Conservation (phyloP, 2,888 invertebrate genomes). For the Leuctra nigra region DNA sequence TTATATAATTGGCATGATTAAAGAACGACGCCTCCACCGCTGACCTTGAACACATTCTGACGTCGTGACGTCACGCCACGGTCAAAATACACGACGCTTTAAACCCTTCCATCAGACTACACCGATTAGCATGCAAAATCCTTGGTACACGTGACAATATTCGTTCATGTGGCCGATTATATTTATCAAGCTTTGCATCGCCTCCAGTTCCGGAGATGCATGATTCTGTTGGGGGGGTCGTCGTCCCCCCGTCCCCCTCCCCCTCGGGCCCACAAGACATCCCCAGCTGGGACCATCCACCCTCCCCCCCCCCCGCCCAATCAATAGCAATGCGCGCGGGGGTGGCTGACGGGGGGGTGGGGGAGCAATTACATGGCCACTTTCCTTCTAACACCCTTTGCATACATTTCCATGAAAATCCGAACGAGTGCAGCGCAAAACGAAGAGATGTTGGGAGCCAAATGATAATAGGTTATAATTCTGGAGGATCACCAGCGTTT, state of each 20-base stretch:
- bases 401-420: slow-evolving; percentile 41
- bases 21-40: no score
- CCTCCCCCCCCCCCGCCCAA: slow-evolving; percentile 36
- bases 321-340: slow-evolving; percentile 44
- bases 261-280: slow-evolving; percentile 5
- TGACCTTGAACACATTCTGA: no score
- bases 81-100: no score
- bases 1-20: no score
- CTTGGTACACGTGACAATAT: no score
- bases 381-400: slow-evolving; percentile 47
- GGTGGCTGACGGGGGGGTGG: slow-evolving; percentile 24
- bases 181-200: neutral
- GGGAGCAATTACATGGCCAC: slow-evolving; percentile 48
- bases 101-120: no score
- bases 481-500: no score
- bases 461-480: no score
- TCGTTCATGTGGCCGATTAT: neutral
- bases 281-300: slow-evolving; percentile 20
- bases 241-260: slow-evolving; percentile 5
- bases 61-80: no score
- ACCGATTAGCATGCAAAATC: no score
- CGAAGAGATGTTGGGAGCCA: no score
- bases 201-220: neutral
- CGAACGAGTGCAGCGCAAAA: no score
- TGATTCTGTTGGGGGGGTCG: slow-evolving; percentile 12